A percentile compares a stretch with the other conserved stretches of the same genome.
Conservation (phyloP, 2,797 vertebrate genomes). For the Sebastes flavidus region DNA sequence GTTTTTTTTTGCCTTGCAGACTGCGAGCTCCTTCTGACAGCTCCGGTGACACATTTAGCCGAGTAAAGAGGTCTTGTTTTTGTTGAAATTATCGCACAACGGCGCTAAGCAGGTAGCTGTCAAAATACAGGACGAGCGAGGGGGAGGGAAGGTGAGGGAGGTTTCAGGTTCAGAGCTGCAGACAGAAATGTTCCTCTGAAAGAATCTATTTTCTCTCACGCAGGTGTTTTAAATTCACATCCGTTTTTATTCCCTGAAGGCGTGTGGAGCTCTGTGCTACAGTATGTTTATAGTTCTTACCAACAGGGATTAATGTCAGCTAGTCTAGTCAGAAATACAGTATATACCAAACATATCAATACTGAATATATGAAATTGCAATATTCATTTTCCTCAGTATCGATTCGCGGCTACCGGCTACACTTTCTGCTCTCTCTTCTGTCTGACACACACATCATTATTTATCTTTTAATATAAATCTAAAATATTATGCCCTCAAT, state of each 20-base stretch:
- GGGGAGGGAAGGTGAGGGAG: neutral
- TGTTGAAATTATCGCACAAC: constrained; percentile 26
- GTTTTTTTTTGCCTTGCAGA: neutral
- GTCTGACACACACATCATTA: no score
- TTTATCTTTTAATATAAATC: no score
- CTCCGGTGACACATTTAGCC: constrained; percentile 13
- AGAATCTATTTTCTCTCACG: constrained; percentile 13
- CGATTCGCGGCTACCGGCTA: no score
- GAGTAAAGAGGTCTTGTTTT: constrained; percentile 38
- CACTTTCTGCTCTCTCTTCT: no score
- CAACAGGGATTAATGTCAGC: neutral
- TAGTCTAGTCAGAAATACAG: neutral
- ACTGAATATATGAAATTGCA: no score
- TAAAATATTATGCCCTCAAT: no score
- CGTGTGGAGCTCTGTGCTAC: neutral
- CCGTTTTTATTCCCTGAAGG: neutral
- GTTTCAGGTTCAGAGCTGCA: constrained; percentile 28
- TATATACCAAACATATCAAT: no score
- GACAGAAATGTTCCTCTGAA: neutral
- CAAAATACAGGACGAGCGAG: constrained; percentile 15
- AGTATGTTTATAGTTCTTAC: constrained; percentile 2
- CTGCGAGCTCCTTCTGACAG: constrained; percentile 7
- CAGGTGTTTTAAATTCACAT: constrained; percentile 29
- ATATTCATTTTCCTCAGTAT: no score
- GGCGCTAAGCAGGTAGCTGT: constrained; percentile 33